These are phyloP conservation scores for Numenius arquata DNA, from an alignment of 2,113 vertebrate genomes.

Conservation along the genomic window DNA sequence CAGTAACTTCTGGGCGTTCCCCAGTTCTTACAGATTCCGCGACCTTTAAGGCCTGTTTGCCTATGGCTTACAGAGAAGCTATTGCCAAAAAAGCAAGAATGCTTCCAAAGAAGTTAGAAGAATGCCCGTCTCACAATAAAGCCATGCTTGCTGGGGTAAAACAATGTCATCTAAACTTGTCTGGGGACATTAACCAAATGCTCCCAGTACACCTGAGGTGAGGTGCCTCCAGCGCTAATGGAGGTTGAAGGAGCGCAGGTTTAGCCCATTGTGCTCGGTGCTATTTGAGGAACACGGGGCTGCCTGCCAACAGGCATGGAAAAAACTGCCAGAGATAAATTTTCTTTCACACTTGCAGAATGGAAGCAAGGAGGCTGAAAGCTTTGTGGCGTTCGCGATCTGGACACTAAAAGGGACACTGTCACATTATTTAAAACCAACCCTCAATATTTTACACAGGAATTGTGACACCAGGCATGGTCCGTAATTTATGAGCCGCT, in stretches of 20 bases:
- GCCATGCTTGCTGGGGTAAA: background rate
- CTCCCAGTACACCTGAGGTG: background rate
- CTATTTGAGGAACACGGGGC: background rate
- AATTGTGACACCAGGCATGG: background rate
- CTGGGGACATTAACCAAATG: background rate
- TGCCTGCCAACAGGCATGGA: background rate
- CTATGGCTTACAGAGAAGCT: background rate
- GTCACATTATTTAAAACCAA: background rate
- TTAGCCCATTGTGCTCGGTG: background rate
- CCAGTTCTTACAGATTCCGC: background rate
- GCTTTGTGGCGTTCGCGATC: background rate
- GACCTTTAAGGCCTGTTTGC: background rate
- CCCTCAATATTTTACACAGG: background rate
- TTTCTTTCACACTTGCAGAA: background rate
- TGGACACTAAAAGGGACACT: background rate
- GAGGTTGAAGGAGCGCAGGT: background rate
- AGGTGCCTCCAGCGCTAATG: background rate
- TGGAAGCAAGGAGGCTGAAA: slow-evolving; percentile 1
- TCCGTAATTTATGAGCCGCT: background rate
- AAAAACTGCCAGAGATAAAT: background rate
- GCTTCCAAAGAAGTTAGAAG: background rate
- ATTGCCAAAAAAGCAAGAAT: background rate
- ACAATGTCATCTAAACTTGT: background rate
- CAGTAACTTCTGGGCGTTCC: background rate
- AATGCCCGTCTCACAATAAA: background rate